Evolutionary conservation across 2,113 vertebrate species (phyloP), one percentile per base, ranked within the genome.

Genomic region (Lophotis ruficrista): DNA sequence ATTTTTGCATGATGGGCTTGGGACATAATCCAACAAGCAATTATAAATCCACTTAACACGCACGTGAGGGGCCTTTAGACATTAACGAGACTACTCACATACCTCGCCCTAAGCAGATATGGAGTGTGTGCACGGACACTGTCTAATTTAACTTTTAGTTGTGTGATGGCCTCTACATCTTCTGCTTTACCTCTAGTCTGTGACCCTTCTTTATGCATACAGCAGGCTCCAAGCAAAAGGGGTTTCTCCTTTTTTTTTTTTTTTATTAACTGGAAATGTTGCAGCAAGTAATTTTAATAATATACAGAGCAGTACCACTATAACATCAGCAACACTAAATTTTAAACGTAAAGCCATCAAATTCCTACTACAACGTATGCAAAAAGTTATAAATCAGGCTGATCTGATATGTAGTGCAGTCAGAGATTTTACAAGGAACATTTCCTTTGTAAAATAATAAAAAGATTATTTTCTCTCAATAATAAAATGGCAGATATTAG

Each of bases 211-310:
- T 31, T 33, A 75, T 3, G 53, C 16, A 45, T 10, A 38, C 3
- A 80, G 30, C 12, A 94, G 43, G 14, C 11, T 80, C 86, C 66
- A 92, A 50, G 58, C 7, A 89, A 57, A 75, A 62, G 27, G 12
- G 8, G 3, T 16, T 30, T 48, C 9, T 4, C 1, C 0, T 7
- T 21, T 41, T 65, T 30, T 38, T 24, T 30, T 9, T 20, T 35
- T 43, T 24, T 31, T 38, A 19, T 45, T 51, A 79, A 23, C 13
- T 17, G 30, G 53, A 84, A 73, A 37, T 7, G 1, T 6, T 82
- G 61, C 73, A 73, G 47, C 31, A 70, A 78, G 45, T 3, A 14
- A 31, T 64, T 64, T 85, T 21, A 78, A 58, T 19, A 68, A 48
- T 9, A 60, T 24, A 51, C 0, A 2, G 12, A 51, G 2, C 7